Evolutionary conservation across 1,140 invertebrate genomes (phyloP).

Genomic region (Saccostrea cuccullata): DNA sequence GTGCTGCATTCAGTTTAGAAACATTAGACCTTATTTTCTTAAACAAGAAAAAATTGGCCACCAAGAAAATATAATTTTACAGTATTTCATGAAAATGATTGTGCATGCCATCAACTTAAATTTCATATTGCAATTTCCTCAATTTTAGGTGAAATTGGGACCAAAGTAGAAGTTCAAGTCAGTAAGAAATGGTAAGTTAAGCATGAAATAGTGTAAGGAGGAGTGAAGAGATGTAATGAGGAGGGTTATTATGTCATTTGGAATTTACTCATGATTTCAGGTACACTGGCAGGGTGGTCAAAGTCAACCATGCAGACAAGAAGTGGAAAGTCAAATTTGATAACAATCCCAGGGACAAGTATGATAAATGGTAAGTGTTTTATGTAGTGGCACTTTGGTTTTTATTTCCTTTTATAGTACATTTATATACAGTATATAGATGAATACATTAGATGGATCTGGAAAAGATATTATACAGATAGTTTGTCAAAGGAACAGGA

Average conservation of each 20-base stretch:
- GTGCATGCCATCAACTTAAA: too few species aligned
- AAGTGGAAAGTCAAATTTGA: slow-evolving; percentile 78
- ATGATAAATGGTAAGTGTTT: slow-evolving; percentile 77
- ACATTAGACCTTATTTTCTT: too few species aligned
- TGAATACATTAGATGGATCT: too few species aligned
- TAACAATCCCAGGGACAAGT: slow-evolving; percentile 75
- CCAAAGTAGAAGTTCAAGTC: slow-evolving; percentile 67
- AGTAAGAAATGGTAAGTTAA: slow-evolving; percentile 70
- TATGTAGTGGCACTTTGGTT: too few species aligned
- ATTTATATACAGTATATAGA: too few species aligned
- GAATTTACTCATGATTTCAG: slow-evolving; percentile 52
- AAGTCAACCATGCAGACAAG: slow-evolving; percentile 67
- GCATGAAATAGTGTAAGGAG: not conserved
- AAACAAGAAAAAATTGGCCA: too few species aligned
- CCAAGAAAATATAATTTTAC: too few species aligned
- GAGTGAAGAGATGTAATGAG: not conserved
- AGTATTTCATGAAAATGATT: too few species aligned
- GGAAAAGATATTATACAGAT: too few species aligned
- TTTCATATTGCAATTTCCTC: not conserved
- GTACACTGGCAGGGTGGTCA: slow-evolving; percentile 69
- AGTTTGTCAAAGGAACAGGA: too few species aligned
- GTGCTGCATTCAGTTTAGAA: not conserved
- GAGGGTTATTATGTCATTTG: not conserved
- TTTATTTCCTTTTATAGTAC: too few species aligned
- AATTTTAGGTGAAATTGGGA: slow-evolving; percentile 65